Percentiles rank a stretch among this genome's conserved stretches.
phyloP scores from a whole-genome alignment of 1,140 invertebrate genomes.

The Frieseomelitta varia region DNA sequence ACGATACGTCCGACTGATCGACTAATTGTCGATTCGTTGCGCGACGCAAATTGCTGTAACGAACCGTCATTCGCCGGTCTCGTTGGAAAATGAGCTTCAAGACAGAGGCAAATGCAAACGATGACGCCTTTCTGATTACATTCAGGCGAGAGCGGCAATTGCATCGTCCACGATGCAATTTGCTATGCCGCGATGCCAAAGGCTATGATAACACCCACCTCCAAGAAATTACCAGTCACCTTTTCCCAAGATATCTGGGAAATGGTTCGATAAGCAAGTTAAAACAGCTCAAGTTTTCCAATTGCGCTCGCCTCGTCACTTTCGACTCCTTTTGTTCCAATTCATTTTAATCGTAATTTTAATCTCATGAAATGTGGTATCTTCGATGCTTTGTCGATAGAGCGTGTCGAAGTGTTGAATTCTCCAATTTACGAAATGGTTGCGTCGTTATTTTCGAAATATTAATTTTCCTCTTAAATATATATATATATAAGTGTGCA shows the following conservation, averaged over 20 bases:
- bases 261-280: slow-evolving; percentile 33
- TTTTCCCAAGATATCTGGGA: background rate
- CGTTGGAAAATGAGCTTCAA: background rate
- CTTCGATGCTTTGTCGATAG: background rate
- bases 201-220: background rate
- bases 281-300: slow-evolving; percentile 52
- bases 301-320: slow-evolving; percentile 29
- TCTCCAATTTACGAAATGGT: background rate
- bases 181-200: background rate
- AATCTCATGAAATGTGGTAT: background rate
- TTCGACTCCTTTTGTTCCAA: background rate
- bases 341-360: slow-evolving; percentile 30
- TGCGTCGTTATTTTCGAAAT: no score
- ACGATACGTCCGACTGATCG: background rate
- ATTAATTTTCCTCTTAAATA: no score
- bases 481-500: no score
- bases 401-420: background rate
- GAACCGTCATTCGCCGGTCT: background rate
- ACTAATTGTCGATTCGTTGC: background rate
- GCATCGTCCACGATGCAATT: slow-evolving; percentile 25
- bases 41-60: background rate
- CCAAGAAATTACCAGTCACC: background rate
- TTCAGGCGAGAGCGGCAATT: slow-evolving; percentile 6
- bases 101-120: background rate
- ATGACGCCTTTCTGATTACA: slow-evolving; percentile 27